These are phyloP conservation scores for Dendropsophus ebraccatus DNA, from an alignment of 2,113 vertebrate genomes.

Conservation along the genomic window DNA sequence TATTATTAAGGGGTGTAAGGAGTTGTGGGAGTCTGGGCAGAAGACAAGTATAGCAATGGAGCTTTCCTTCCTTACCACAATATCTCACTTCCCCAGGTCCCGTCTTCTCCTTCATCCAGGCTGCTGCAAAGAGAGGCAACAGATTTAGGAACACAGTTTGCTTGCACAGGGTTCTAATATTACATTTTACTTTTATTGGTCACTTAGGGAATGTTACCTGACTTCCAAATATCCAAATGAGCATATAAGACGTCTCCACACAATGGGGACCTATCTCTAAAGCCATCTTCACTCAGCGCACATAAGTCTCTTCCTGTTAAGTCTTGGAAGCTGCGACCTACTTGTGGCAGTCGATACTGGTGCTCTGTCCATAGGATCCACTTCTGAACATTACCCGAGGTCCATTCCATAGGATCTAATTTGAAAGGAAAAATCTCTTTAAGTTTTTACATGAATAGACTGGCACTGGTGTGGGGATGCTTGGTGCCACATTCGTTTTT, in stretches of 20 bases:
- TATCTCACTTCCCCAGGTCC: slow-evolving; percentile 73
- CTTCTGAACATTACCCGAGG: slow-evolving; percentile 90
- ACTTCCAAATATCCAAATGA: slow-evolving; percentile 99
- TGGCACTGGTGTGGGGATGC: no score
- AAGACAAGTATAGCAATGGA: not conserved
- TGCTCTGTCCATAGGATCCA: slow-evolving; percentile 98
- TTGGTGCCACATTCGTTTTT: no score
- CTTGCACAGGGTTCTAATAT: not conserved
- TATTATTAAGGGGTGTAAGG: no score
- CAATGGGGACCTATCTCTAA: slow-evolving; percentile 85
- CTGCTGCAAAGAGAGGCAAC: slow-evolving; percentile 75
- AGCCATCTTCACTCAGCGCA: slow-evolving; percentile 91
- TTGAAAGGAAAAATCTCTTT: not conserved
- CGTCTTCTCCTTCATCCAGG: slow-evolving; percentile 94
- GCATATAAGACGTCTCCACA: slow-evolving; percentile 91
- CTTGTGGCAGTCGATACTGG: slow-evolving; percentile 89
- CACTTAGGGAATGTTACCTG: slow-evolving; percentile 73
- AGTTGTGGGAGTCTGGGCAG: no score
- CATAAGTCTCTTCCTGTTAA: slow-evolving; percentile 91
- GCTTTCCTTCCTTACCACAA: slow-evolving; percentile 71
- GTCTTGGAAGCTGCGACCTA: slow-evolving; percentile 91
- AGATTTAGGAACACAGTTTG: not conserved
- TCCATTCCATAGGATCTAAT: slow-evolving; percentile 91
- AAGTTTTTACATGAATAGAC: no score
- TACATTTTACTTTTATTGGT: not conserved